Evolutionary conservation across 2,888 invertebrate species (phyloP).

Genomic region (Nycteola revayana): DNA sequence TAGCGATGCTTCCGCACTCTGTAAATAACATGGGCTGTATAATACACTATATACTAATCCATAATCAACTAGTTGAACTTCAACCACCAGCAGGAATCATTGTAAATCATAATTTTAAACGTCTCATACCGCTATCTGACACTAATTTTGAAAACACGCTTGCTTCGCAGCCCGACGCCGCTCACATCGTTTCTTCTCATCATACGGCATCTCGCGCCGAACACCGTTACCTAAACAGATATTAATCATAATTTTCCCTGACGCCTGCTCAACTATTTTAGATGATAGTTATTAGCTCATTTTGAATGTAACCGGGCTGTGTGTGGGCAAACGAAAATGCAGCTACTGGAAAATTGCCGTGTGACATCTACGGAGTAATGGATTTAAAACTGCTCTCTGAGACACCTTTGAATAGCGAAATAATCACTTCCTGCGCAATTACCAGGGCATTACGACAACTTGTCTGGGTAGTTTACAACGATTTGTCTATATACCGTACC

Average conservation of each 20-base stretch:
- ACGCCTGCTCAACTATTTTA: slow-evolving; percentile 68
- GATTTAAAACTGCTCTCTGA: slow-evolving; percentile 72
- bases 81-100: slow-evolving; percentile 13
- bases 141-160: slow-evolving; percentile 28
- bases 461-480: slow-evolving; percentile 42
- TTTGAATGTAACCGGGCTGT: slow-evolving; percentile 62
- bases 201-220: slow-evolving; percentile 34
- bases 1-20: too few species aligned
- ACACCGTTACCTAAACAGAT: slow-evolving; percentile 78
- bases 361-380: slow-evolving; percentile 72
- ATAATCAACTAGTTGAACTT: slow-evolving; percentile 6
- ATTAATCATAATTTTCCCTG: slow-evolving; percentile 82
- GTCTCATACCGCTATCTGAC: slow-evolving; percentile 22
- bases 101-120: slow-evolving; percentile 10
- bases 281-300: slow-evolving; percentile 78
- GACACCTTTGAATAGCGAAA: slow-evolving; percentile 67
- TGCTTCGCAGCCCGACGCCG: slow-evolving; percentile 22
- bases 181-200: slow-evolving; percentile 45
- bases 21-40: too few species aligned
- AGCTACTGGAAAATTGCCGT: slow-evolving; percentile 78
- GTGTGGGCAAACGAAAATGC: slow-evolving; percentile 65
- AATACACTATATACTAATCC: too few species aligned
- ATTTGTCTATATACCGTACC: slow-evolving; percentile 26
- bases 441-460: slow-evolving; percentile 46
- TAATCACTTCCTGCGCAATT: slow-evolving; percentile 74